These are phyloP conservation scores for Ictalurus punctatus DNA, from an alignment of 2,113 vertebrate species.

Conservation along the genomic window DNA sequence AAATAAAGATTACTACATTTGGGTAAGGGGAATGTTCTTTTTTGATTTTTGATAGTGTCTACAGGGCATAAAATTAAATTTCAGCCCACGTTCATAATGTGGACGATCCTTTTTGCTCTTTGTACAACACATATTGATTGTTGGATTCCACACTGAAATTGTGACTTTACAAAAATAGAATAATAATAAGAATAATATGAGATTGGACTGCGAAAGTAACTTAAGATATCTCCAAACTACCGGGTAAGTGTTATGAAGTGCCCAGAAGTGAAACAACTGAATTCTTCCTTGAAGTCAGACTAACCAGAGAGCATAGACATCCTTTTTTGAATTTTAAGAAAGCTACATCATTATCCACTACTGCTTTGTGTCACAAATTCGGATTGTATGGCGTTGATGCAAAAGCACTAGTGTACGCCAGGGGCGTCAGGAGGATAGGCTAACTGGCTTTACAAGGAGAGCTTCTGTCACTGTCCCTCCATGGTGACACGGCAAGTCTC, in stretches of 20 bases:
- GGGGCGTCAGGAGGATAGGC: slow-evolving; percentile 52
- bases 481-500: slow-evolving; percentile 74
- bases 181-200: no score
- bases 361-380: slow-evolving; percentile 1
- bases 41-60: neutral
- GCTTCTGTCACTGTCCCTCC: slow-evolving; percentile 91
- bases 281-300: neutral
- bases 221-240: neutral
- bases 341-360: neutral
- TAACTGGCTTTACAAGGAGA: slow-evolving; percentile 80
- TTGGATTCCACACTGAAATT: neutral
- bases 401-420: slow-evolving; percentile 5
- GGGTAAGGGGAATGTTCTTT: neutral
- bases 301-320: neutral
- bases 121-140: neutral
- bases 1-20: neutral
- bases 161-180: neutral
- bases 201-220: neutral
- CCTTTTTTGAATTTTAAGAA: neutral
- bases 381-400: slow-evolving; percentile 10
- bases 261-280: slow-evolving; percentile 31
- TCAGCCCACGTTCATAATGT: neutral
- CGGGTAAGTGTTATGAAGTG: slow-evolving; percentile 24
- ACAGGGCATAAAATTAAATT: neutral
- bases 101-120: neutral